Evolutionary conservation across 2,797 vertebrate species (phyloP), one percentile per base, ranked within the genome.

Genomic region (Parauchenoglanis punctatus): DNA sequence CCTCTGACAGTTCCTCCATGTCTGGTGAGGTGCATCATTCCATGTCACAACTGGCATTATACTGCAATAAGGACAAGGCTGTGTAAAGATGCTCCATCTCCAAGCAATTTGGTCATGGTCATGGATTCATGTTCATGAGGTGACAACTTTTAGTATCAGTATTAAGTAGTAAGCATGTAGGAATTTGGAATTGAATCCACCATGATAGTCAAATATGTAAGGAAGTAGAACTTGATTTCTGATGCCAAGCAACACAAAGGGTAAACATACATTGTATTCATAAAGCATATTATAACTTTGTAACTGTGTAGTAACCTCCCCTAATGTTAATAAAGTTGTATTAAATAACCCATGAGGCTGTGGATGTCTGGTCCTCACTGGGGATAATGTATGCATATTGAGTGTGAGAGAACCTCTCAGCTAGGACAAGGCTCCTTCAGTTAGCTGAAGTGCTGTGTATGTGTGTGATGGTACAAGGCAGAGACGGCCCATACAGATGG

Each of bases 381-480:
- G 56, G 13, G 35, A 40, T 23, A 31, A 15, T 35, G 8, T 46
- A 46, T n/a, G 63, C 81, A 44, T 85, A 65, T 85, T 61, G 81
- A 83, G 73, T 82, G 28, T n/a, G n/a, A 58, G 46, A 72, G 83
- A 72, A 28, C 84, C 89, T 87, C 88, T 90, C 59, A 84, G 67
- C 46, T 46, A 80, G 86, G 23, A 91, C 90, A 91, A 91, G 86
- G 88, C 85, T 70, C 17, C 67, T 88, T 90, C 73, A 88, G 90
- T 91, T 73, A 78, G 31, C 84, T 89, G 82, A 91, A 90, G 90
- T 86, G 85, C 54, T 88, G 46, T 61, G 67, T 85, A 86, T 87
- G 86, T 92, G 88, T 89, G 65, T 18, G 28, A 58, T 87, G 70
- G 91, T 91, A 90, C 88, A 77, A 88, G 89, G 86, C 91, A 67